These are phyloP conservation scores for Pseudobourletiella spinata DNA, from an alignment of 1,140 invertebrate species.

Conservation along the genomic window DNA sequence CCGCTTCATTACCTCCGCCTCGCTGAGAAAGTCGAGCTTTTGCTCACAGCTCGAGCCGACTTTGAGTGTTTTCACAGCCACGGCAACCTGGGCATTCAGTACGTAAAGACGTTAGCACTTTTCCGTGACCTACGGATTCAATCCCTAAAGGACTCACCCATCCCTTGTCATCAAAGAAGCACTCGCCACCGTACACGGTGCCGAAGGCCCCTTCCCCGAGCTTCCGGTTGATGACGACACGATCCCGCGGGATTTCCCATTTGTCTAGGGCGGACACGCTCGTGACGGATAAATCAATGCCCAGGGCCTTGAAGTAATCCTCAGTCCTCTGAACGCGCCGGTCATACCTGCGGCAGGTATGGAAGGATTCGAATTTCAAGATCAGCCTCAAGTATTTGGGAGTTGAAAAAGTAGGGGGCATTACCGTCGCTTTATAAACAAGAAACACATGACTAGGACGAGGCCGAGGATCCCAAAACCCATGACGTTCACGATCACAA, in stretches of 20 bases:
- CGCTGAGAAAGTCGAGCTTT: constrained; percentile 85
- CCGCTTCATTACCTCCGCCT: constrained; percentile 84
- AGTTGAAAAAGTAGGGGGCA: too few species aligned
- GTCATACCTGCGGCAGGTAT: constrained; percentile 51
- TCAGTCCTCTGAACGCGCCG: constrained; percentile 57
- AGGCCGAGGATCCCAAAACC: constrained; percentile 53
- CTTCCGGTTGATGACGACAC: constrained; percentile 76
- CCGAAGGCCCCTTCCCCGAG: constrained; percentile 84
- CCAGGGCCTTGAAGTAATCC: constrained; percentile 61
- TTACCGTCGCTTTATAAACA: constrained; percentile 59
- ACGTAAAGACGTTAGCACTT: too few species aligned
- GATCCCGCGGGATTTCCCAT: constrained; percentile 75
- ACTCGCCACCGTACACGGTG: constrained; percentile 73
- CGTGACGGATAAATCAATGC: constrained; percentile 50
- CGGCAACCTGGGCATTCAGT: constrained; percentile 47
- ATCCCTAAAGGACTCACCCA: constrained; percentile 53
- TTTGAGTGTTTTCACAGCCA: constrained; percentile 86
- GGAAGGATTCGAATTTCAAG: not conserved
- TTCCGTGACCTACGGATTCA: too few species aligned
- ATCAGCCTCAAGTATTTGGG: too few species aligned
- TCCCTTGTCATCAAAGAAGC: constrained; percentile 54
- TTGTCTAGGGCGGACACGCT: constrained; percentile 57
- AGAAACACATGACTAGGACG: constrained; percentile 52
- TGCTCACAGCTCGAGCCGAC: constrained; percentile 69
- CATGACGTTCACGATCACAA: constrained; percentile 59